phyloP scores from a whole-genome alignment of 1,140 invertebrate species.

The Pararge aegeria region DNA sequence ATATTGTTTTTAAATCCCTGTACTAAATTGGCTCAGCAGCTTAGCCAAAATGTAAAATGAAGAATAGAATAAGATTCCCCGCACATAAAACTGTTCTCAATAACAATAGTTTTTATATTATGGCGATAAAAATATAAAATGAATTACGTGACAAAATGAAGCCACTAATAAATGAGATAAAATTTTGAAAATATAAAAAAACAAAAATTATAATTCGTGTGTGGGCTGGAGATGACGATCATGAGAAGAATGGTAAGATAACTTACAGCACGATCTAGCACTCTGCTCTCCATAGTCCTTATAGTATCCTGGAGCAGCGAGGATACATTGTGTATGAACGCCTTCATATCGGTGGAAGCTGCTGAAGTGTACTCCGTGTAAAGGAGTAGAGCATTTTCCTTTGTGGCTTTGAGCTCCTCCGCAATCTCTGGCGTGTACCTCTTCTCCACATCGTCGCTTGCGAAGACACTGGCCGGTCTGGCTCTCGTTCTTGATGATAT shows the following conservation, averaged over 20 bases:
- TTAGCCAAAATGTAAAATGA: too few species aligned
- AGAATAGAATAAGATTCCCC: too few species aligned
- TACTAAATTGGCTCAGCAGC: too few species aligned
- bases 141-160: too few species aligned
- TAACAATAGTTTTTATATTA: too few species aligned
- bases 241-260: neutral
- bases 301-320: conserved; percentile 34
- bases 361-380: conserved; percentile 54
- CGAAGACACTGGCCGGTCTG: neutral
- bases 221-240: too few species aligned
- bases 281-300: conserved; percentile 18
- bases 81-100: too few species aligned
- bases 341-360: conserved; percentile 42
- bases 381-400: conserved; percentile 45
- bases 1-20: too few species aligned
- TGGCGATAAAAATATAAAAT: too few species aligned
- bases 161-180: too few species aligned
- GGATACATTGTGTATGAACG: conserved; percentile 48
- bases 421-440: conserved; percentile 50
- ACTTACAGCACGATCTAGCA: conserved; percentile 43
- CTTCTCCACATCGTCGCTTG: conserved; percentile 37
- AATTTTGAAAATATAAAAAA: too few species aligned
- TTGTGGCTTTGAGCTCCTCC: conserved; percentile 37
- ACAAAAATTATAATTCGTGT: too few species aligned
- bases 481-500: conserved; percentile 15